Conservation (phyloP, 2,797 vertebrate genomes). For the Acanthis flammea region DNA sequence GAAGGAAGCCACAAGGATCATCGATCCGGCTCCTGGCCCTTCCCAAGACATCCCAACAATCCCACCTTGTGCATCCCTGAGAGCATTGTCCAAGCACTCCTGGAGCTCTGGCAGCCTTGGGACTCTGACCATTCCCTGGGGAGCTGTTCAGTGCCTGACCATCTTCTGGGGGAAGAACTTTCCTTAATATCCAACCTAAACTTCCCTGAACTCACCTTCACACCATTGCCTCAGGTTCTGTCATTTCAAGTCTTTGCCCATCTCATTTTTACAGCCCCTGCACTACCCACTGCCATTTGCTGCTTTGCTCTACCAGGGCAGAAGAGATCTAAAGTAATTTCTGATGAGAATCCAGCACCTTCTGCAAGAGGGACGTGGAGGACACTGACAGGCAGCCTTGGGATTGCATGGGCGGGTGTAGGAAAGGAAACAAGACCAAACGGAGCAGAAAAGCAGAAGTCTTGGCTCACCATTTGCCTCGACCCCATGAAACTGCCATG, state of each 20-base stretch:
- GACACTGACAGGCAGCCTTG: not conserved
- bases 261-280: not conserved
- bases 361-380: not conserved
- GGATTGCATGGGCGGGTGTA: not conserved
- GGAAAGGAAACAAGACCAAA: not conserved
- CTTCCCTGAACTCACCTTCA: not conserved
- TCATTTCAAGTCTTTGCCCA: not conserved
- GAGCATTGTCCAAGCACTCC: rapidly evolving
- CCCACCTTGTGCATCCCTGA: not conserved
- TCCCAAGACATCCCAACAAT: not conserved
- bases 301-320: not conserved
- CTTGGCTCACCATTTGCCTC: not conserved
- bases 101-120: not conserved
- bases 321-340: not conserved
- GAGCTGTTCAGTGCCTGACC: rapidly evolving
- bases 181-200: not conserved
- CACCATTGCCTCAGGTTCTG: not conserved
- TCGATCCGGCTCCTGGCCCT: rapidly evolving
- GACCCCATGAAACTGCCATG: not conserved
- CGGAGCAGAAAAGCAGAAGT: conserved; percentile 38
- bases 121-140: no score
- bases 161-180: not conserved
- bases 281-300: not conserved
- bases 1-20: not conserved
- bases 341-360: not conserved